Conservation (phyloP, 2,113 vertebrate species). For the Talpa occidentalis region DNA sequence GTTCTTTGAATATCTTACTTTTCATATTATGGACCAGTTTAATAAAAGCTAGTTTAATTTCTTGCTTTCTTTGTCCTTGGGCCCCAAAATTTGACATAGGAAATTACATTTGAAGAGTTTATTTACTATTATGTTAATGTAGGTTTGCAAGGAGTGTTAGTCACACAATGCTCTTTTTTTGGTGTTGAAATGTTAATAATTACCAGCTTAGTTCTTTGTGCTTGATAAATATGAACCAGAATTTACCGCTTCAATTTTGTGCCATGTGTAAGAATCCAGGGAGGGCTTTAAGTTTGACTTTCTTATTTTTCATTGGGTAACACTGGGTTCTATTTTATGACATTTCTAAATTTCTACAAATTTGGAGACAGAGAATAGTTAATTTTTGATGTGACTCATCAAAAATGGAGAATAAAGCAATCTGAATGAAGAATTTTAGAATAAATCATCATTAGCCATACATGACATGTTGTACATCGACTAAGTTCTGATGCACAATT, state of each 20-base stretch:
- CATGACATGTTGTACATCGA: slow-evolving; percentile 62
- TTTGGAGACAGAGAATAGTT: slow-evolving; percentile 1
- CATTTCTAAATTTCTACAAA: neutral
- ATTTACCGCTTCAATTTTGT: neutral
- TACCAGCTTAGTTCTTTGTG: neutral
- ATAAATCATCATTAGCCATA: slow-evolving; percentile 76
- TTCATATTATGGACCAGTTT: neutral
- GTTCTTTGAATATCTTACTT: no score
- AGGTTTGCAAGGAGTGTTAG: neutral
- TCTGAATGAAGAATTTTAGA: slow-evolving; percentile 52
- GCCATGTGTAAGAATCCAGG: neutral
- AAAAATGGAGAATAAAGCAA: slow-evolving; percentile 45
- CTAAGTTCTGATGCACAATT: slow-evolving; percentile 70
- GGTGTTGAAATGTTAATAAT: slow-evolving; percentile 25
- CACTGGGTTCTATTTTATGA: neutral
- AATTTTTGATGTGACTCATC: slow-evolving; percentile 36
- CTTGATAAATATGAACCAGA: neutral
- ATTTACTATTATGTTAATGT: neutral
- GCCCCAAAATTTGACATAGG: neutral
- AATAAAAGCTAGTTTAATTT: neutral
- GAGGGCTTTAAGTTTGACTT: neutral
- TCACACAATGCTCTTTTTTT: neutral
- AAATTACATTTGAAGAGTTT: slow-evolving; percentile 3
- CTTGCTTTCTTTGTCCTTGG: neutral
- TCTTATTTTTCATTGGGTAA: neutral